Evolutionary conservation across 2,113 vertebrate species (phyloP), one percentile per base, ranked within the genome.

Genomic region (Bettongia penicillata): DNA sequence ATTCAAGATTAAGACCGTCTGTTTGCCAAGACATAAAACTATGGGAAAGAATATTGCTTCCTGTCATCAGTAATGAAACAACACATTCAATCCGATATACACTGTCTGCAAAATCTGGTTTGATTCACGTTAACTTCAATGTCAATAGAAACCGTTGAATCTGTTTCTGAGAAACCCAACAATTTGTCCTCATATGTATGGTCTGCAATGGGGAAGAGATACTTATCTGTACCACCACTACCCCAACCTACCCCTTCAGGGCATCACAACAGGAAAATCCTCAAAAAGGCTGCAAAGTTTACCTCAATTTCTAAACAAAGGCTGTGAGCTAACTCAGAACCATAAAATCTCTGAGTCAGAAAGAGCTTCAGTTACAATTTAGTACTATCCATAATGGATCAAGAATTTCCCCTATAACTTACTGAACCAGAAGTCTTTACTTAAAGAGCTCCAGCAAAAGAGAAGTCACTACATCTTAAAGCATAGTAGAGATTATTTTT

Each of bases 111-210:
- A 24, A 52, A 90, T 91, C 50, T 90, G 23, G 22, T 51, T 50
- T 48, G 25, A 68, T n/a, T 96, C 90, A 0, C 47, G 94, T 77
- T 49, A 49, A 51, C 53, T 25, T 49, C 90, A 93, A 51, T n/a
- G n/a, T 95, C 91, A 28, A 26, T 28, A 90, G 68, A 77, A 93
- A 92, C 9, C 93, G 47, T 49, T 55, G 14, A 3, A 90, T 77
- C 89, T 7, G 37, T 51, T 94, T 55, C 68, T 89, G 95, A 93
- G 53, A 96, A 97, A 90, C 91, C 37, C 47, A 94, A 3, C 37
- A 52, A 96, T 94, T 92, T 91, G 51, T 91, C 48, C 48, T 48
- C 96, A 77, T 0, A 9, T 51, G 55, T 12, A 22, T 3, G 11
- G 25, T 14, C 5, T 2, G 0, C 50, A 52, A 61, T 95, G 47